phyloP scores from a whole-genome alignment of 2,797 vertebrate species.

The Enteromius viviparus region DNA sequence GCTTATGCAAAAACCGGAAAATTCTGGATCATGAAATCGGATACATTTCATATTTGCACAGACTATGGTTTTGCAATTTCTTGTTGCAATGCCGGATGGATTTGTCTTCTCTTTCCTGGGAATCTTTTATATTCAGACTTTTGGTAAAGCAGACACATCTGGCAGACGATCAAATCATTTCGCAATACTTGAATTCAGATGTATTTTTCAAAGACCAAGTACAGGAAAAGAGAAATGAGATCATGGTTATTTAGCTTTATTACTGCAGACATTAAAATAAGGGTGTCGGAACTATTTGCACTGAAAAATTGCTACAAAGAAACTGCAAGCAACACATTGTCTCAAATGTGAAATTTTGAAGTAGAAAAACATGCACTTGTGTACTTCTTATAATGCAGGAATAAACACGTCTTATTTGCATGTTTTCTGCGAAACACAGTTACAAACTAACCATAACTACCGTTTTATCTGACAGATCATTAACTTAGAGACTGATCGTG shows the following conservation, averaged over 20 bases:
- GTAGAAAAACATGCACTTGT: not conserved
- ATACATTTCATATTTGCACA: not conserved
- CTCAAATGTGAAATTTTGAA: too few species aligned
- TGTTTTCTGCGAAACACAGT: not conserved
- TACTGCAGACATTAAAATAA: not conserved
- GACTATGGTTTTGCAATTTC: not conserved
- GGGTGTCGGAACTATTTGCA: not conserved
- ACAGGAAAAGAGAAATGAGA: not conserved
- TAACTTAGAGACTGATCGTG: not conserved
- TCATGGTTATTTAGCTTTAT: not conserved
- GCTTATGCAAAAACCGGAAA: not conserved
- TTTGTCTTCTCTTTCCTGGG: not conserved
- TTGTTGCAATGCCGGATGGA: not conserved
- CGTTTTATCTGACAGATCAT: not conserved
- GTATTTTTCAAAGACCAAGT: not conserved
- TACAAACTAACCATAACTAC: not conserved
- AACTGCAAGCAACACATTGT: not conserved
- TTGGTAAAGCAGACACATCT: not conserved
- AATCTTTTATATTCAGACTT: not conserved
- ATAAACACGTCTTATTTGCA: not conserved
- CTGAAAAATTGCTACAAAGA: not conserved
- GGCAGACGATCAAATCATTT: conserved; percentile 8
- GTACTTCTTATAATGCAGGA: not conserved
- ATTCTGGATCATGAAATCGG: not conserved
- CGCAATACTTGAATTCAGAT: conserved; percentile 12